Conservation (phyloP, 2,888 invertebrate genomes). For the Drosophila mercatorum region DNA sequence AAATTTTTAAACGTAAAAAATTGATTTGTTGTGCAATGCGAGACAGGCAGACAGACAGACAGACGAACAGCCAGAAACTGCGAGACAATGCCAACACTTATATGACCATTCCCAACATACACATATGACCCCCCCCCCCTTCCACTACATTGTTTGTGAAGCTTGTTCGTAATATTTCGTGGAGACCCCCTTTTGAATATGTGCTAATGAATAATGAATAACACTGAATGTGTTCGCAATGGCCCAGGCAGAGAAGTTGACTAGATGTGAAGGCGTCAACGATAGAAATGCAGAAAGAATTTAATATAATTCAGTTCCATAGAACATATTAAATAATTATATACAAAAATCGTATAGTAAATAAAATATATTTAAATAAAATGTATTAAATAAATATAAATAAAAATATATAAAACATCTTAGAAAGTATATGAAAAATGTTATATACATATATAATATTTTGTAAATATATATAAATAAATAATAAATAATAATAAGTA, state of each 20-base stretch:
- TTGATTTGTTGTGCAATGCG: constrained; percentile 62
- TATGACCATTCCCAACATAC: constrained; percentile 9
- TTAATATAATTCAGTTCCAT: too few relatives aligned
- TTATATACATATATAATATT: too few relatives aligned
- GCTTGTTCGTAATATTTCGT: constrained; percentile 26
- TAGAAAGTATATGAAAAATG: too few relatives aligned
- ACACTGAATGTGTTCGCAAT: constrained; percentile 11
- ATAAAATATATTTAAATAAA: too few relatives aligned
- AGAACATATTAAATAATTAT: too few relatives aligned
- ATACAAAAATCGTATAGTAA: too few relatives aligned
- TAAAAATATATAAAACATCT: too few relatives aligned
- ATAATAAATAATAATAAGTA: too few relatives aligned
- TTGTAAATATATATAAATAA: too few relatives aligned
- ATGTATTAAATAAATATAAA: too few relatives aligned
- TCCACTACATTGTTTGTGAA: not conserved
- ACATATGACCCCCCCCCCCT: not conserved
- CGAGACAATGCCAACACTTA: constrained; percentile 38
- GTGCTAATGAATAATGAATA: constrained; percentile 23
- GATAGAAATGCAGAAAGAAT: too few relatives aligned
- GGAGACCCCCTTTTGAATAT: constrained; percentile 31
- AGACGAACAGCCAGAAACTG: not conserved
- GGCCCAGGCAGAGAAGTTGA: not conserved
- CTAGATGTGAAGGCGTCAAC: not conserved
- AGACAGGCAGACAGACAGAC: constrained; percentile 21
- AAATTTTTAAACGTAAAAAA: constrained; percentile 53